phyloP scores from a whole-genome alignment of 2,113 vertebrate genomes.

The Pelodiscus sinensis region DNA sequence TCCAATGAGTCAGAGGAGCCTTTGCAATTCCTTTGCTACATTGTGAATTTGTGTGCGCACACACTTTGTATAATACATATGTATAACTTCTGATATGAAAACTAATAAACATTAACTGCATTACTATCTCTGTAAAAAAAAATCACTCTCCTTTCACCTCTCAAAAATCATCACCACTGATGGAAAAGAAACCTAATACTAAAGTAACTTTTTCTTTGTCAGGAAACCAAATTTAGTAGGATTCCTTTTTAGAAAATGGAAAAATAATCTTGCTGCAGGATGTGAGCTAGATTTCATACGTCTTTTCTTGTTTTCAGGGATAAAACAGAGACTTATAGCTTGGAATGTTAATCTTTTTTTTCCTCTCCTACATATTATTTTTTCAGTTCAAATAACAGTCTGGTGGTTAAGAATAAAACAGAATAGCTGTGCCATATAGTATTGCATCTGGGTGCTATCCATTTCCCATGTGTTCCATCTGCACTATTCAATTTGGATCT shows the following conservation, averaged over 20 bases:
- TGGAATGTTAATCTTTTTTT: background rate
- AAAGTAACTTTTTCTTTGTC: background rate
- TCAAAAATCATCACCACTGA: background rate
- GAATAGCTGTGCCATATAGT: background rate
- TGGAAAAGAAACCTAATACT: background rate
- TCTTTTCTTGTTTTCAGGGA: background rate
- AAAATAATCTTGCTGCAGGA: background rate
- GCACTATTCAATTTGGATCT: background rate
- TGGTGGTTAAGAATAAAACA: background rate
- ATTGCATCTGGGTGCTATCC: background rate
- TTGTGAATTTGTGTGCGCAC: background rate
- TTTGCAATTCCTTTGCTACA: background rate
- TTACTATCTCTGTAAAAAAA: background rate
- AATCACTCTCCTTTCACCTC: background rate
- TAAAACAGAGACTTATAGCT: fast-evolving
- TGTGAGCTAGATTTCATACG: background rate
- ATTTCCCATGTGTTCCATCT: background rate
- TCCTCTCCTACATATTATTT: background rate
- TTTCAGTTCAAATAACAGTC: background rate
- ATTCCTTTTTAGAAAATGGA: background rate
- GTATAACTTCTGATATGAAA: too few relatives aligned
- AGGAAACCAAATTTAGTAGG: background rate
- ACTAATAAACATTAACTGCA: too few relatives aligned
- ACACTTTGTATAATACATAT: too few relatives aligned
- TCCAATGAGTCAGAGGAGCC: background rate